A percentile compares a stretch with the other conserved stretches of the same genome.
Conservation (phyloP, 2,113 vertebrate species). For the Hucho hucho region DNA sequence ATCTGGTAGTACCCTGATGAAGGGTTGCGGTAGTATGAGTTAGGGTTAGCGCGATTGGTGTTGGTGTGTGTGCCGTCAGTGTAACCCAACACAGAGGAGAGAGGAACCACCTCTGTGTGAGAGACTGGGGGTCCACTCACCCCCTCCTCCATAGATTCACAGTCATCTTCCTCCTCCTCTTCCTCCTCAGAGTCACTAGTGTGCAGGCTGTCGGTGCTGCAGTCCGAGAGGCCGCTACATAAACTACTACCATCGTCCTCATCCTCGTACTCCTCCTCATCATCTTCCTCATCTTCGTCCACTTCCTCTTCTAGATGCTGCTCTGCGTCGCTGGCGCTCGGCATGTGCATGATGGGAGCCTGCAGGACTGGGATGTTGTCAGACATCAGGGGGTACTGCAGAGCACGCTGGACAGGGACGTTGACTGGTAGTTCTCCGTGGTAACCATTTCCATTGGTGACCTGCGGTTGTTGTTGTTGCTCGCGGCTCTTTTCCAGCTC, state of each 20-base stretch:
- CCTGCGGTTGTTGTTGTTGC: slow-evolving; percentile 71
- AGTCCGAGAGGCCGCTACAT: slow-evolving; percentile 91
- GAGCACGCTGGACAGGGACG: slow-evolving; percentile 77
- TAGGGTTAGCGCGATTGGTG: slow-evolving; percentile 74
- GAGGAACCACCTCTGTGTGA: slow-evolving; percentile 74
- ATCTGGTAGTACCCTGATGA: slow-evolving; percentile 82
- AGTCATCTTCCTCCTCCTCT: slow-evolving; percentile 82
- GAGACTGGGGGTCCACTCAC: slow-evolving; percentile 63
- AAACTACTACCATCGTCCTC: slow-evolving; percentile 87
- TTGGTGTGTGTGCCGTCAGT: slow-evolving; percentile 80
- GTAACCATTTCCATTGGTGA: slow-evolving; percentile 84
- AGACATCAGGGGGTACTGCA: slow-evolving; percentile 80
- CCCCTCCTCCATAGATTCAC: slow-evolving; percentile 78
- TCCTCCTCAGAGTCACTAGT: slow-evolving; percentile 85
- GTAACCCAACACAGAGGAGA: slow-evolving; percentile 87
- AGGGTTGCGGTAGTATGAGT: slow-evolving; percentile 78
- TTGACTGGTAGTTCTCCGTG: slow-evolving; percentile 78
- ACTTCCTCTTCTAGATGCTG: slow-evolving; percentile 69
- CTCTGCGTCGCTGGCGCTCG: slow-evolving; percentile 79
- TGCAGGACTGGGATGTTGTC: slow-evolving; percentile 77
- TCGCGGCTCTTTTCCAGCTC: slow-evolving; percentile 90
- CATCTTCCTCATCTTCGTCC: slow-evolving; percentile 58
- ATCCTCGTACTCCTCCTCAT: slow-evolving; percentile 58
- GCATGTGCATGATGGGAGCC: slow-evolving; percentile 84
- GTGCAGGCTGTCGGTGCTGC: slow-evolving; percentile 90